Conservation (phyloP, 2,888 invertebrate genomes). For the Dynastes grantii region DNA sequence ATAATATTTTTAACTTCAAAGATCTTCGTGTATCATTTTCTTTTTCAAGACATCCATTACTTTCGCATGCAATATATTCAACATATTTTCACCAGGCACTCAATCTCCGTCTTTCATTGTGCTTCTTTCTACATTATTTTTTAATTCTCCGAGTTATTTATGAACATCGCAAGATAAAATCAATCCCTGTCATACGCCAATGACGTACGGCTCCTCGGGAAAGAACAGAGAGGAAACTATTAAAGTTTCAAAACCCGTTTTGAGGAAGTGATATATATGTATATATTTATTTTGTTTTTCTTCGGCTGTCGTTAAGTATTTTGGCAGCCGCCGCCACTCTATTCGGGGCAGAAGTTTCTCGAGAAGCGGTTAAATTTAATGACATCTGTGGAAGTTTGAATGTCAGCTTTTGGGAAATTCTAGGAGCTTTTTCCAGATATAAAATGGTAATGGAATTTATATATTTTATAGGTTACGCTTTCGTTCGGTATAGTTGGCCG, state of each 20-base stretch:
- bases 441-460: neutral
- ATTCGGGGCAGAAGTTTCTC: constrained; percentile 19
- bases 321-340: constrained; percentile 22
- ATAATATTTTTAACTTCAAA: too few relatives aligned
- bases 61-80: neutral
- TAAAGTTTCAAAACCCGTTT: constrained; percentile 37
- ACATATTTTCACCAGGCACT: neutral
- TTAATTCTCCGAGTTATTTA: constrained; percentile 16
- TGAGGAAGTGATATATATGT: constrained; percentile 36
- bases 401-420: constrained; percentile 24
- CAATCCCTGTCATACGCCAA: constrained; percentile 34
- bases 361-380: constrained; percentile 32
- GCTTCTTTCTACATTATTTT: neutral
- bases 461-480: constrained; percentile 8
- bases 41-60: too few relatives aligned
- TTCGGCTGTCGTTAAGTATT: constrained; percentile 34
- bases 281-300: constrained; percentile 21
- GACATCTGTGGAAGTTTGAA: constrained; percentile 34
- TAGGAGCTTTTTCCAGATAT: constrained; percentile 6
- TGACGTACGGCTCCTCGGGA: constrained; percentile 5
- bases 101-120: neutral
- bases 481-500: neutral
- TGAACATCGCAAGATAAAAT: constrained; percentile 8
- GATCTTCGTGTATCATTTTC: too few relatives aligned
- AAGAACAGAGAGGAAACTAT: constrained; percentile 32